Evolutionary conservation across 2,797 vertebrate genomes (phyloP).

Genomic region (Chanos chanos): DNA sequence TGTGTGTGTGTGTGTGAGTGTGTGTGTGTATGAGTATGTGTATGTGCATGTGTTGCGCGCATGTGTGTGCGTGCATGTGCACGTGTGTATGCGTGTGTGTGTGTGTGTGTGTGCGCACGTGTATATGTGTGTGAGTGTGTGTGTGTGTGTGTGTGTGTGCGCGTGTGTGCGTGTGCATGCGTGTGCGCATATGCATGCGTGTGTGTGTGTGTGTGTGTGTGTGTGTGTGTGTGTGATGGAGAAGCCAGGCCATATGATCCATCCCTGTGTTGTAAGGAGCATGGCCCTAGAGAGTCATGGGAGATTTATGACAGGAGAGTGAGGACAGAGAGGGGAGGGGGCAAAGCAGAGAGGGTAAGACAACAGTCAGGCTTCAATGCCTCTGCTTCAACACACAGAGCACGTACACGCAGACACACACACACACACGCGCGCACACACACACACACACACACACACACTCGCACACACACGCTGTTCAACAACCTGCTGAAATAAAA

Average conservation of each 20-base stretch:
- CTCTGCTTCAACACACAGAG: too few relatives aligned
- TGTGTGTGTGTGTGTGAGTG: too few relatives aligned
- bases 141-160: not conserved
- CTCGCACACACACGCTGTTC: not conserved
- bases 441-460: slow-evolving; percentile 1
- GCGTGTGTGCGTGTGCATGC: not conserved
- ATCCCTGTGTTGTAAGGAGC: not conserved
- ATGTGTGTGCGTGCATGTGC: not conserved
- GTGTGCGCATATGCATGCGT: slow-evolving; percentile 1
- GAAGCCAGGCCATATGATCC: not conserved
- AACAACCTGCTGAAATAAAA: not conserved
- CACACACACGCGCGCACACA: slow-evolving; percentile 2
- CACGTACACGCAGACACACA: too few relatives aligned
- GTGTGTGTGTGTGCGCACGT: slow-evolving; percentile 13
- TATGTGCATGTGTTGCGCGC: too few relatives aligned
- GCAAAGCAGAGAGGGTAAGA: not conserved
- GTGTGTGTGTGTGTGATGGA: slow-evolving; percentile 6
- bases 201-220: not conserved
- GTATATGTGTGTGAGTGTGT: slow-evolving; percentile 6
- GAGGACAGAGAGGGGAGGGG: too few relatives aligned
- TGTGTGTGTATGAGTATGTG: too few relatives aligned
- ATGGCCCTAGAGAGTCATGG: too few relatives aligned
- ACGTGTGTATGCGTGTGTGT: slow-evolving; percentile 1
- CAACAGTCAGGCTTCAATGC: slow-evolving; percentile 7
- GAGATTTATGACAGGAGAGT: too few relatives aligned